phyloP scores from a whole-genome alignment of 2,888 invertebrate species.

The Scaptomyza cyrtandrae region DNA sequence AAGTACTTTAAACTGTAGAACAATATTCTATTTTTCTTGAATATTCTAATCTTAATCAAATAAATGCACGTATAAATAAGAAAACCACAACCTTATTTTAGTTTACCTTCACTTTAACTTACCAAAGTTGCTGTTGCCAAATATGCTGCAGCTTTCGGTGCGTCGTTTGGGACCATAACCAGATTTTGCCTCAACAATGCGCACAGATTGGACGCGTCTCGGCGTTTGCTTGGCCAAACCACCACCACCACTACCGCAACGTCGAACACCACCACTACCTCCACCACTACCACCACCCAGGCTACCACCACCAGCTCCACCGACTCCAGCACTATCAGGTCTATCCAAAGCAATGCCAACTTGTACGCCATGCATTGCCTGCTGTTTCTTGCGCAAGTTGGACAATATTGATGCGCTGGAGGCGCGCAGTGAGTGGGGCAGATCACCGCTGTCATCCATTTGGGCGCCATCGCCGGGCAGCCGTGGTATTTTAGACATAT shows the following conservation, averaged over 20 bases:
- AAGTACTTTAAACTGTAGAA: too few species aligned
- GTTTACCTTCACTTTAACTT: constrained; percentile 1
- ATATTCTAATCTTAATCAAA: too few species aligned
- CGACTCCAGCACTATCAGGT: not conserved
- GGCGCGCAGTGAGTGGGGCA: constrained; percentile 64
- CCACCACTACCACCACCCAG: not conserved
- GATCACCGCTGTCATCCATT: constrained; percentile 74
- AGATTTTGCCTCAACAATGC: constrained; percentile 81
- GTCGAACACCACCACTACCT: too few species aligned
- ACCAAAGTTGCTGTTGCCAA: constrained; percentile 76
- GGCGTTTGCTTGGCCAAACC: constrained; percentile 66
- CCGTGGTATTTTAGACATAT: constrained; percentile 83
- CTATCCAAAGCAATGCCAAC: constrained; percentile 1
- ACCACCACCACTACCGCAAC: constrained; percentile 15
- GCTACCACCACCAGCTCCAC: not conserved
- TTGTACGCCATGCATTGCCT: constrained; percentile 50
- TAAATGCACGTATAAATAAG: too few species aligned
- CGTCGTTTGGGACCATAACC: constrained; percentile 79
- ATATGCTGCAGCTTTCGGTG: constrained; percentile 83
- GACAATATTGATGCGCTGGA: constrained; percentile 69
- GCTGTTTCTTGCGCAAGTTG: constrained; percentile 75
- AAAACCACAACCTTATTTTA: too few species aligned
- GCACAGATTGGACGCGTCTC: constrained; percentile 82
- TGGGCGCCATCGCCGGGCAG: constrained; percentile 83
- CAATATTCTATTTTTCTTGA: too few species aligned